phyloP scores from a whole-genome alignment of 2,797 vertebrate genomes.

The Anguilla anguilla region DNA sequence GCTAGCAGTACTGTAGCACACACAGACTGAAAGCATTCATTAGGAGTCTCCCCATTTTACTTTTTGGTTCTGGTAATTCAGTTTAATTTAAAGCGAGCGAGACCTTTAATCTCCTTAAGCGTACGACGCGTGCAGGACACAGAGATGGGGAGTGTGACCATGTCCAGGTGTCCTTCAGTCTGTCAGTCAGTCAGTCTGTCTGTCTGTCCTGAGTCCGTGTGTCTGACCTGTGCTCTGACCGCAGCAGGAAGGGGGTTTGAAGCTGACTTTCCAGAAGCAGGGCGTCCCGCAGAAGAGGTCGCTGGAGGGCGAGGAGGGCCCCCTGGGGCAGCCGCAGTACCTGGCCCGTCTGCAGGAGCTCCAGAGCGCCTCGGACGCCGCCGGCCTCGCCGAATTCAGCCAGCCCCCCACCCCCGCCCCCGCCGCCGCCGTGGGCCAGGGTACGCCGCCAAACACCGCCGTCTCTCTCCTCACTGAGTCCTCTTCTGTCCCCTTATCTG shows the following conservation, averaged over 20 bases:
- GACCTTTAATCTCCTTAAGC: not conserved
- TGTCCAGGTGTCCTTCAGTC: not conserved
- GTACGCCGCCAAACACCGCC: conserved; percentile 61
- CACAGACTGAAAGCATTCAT: not conserved
- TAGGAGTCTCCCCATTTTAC: not conserved
- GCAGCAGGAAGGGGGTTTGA: conserved; percentile 94
- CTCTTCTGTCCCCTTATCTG: not conserved
- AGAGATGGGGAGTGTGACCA: not conserved
- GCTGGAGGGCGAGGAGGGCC: conserved; percentile 85
- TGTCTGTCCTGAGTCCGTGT: not conserved
- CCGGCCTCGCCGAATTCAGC: conserved; percentile 86
- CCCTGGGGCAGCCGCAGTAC: conserved; percentile 90
- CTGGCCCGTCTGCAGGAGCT: conserved; percentile 90
- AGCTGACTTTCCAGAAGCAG: conserved; percentile 99
- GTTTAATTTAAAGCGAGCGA: not conserved
- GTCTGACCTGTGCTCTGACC: conserved; percentile 47
- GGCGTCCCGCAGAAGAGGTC: conserved; percentile 89
- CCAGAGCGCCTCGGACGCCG: conserved; percentile 89
- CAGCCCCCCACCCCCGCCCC: conserved; percentile 78
- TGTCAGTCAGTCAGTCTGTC: not conserved
- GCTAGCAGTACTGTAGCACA: not conserved
- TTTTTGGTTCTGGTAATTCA: not conserved
- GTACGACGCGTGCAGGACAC: not conserved
- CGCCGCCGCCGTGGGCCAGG: conserved; percentile 51
- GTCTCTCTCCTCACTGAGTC: not conserved